Conservation (phyloP, 92 coral and sea anemone species). For the Ricordea florida region DNA sequence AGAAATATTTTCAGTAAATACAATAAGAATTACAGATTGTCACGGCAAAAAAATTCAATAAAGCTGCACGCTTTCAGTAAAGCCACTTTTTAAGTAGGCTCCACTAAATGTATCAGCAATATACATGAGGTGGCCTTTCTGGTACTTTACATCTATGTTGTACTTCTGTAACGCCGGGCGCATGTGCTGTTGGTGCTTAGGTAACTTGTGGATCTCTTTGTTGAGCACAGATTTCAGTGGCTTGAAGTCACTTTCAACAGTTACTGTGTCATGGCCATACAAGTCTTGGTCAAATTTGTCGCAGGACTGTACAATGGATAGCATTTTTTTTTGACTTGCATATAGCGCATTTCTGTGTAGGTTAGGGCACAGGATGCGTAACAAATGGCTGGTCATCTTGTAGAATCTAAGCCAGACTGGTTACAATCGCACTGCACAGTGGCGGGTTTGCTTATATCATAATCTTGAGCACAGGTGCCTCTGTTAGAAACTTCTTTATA, state of each 20-base stretch:
- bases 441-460: no score
- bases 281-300: slow-evolving; percentile 55
- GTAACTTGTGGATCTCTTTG: slow-evolving; percentile 38
- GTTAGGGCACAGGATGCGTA: slow-evolving; percentile 42
- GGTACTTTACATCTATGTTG: neutral
- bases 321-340: slow-evolving; percentile 40
- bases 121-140: slow-evolving; percentile 21
- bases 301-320: slow-evolving; percentile 50
- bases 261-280: slow-evolving; percentile 21
- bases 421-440: no score
- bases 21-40: no score
- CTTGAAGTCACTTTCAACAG: slow-evolving; percentile 28
- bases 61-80: no score
- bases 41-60: no score
- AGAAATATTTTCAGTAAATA: no score
- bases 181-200: slow-evolving; percentile 23
- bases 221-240: slow-evolving; percentile 49
- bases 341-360: slow-evolving; percentile 33
- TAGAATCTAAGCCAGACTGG: no score
- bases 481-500: no score
- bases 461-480: no score
- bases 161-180: slow-evolving; percentile 34
- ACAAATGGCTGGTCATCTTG: slow-evolving; percentile 37
- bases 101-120: no score
- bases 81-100: no score